These are phyloP conservation scores for Muscidifurax raptorellus DNA, from an alignment of 1,140 invertebrate species.

Conservation along the genomic window DNA sequence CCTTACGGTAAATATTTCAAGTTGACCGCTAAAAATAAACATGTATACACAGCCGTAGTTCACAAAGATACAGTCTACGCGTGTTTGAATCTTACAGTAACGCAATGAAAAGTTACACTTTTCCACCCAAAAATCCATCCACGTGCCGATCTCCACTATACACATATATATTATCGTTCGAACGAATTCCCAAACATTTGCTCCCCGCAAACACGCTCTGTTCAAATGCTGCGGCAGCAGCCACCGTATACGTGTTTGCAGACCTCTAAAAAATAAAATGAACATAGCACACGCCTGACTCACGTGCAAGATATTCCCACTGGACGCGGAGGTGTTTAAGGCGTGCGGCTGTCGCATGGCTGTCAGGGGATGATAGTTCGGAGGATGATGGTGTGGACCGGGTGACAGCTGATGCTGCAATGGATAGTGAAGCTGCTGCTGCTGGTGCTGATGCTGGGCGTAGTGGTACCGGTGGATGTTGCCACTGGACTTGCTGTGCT, in stretches of 20 bases:
- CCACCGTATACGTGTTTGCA: too few species aligned
- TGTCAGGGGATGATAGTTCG: constrained; percentile 68
- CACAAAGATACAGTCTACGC: too few species aligned
- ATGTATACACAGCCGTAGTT: too few species aligned
- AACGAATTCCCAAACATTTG: not conserved
- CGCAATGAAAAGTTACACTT: too few species aligned
- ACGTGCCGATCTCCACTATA: too few species aligned
- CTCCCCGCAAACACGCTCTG: not conserved
- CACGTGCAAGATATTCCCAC: constrained; percentile 82
- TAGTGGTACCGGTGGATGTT: constrained; percentile 75
- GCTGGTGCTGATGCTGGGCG: constrained; percentile 73
- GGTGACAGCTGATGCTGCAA: constrained; percentile 66
- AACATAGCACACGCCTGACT: constrained; percentile 40
- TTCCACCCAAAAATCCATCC: too few species aligned
- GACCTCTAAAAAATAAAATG: too few species aligned
- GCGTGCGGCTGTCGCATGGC: constrained; percentile 68
- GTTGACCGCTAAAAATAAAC: too few species aligned
- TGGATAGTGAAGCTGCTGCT: constrained; percentile 60
- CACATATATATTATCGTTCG: too few species aligned
- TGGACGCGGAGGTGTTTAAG: constrained; percentile 79
- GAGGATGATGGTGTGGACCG: constrained; percentile 62
- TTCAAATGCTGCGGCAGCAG: too few species aligned
- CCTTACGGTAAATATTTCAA: too few species aligned
- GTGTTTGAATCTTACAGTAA: too few species aligned
- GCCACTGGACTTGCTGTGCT: constrained; percentile 80